These are phyloP conservation scores for Cyclura pinguis DNA, from an alignment of 2,797 vertebrate genomes.

Conservation along the genomic window DNA sequence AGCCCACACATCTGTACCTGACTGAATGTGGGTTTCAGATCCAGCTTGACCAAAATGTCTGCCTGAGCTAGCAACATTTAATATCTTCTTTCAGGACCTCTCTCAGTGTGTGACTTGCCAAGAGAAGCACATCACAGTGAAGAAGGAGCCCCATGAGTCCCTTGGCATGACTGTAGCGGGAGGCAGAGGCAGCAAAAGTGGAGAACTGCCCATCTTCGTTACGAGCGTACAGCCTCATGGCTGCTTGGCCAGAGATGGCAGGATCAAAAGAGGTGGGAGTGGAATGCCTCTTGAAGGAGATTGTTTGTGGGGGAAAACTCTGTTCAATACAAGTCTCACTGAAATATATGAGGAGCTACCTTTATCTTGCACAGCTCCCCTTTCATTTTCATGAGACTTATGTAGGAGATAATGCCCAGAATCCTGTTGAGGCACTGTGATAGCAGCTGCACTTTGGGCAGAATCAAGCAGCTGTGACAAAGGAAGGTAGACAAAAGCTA, in stretches of 20 bases:
- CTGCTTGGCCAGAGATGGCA: slow-evolving; percentile 94
- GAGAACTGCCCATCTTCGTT: slow-evolving; percentile 97
- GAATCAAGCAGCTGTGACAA: no score
- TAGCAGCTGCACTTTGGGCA: no score
- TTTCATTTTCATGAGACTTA: background rate
- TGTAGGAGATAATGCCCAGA: background rate
- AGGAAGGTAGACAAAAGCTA: no score
- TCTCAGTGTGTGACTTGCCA: slow-evolving; percentile 96
- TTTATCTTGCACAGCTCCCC: slow-evolving; percentile 5
- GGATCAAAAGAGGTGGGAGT: slow-evolving; percentile 93
- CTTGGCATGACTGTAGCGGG: slow-evolving; percentile 99
- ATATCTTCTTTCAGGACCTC: slow-evolving; percentile 85
- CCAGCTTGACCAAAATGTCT: background rate
- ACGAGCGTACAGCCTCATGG: slow-evolving; percentile 97
- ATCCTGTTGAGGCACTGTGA: no score
- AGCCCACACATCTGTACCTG: background rate
- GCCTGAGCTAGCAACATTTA: background rate
- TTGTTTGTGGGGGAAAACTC: background rate
- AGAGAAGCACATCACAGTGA: slow-evolving; percentile 97
- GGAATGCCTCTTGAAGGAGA: background rate
- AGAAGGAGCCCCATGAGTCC: slow-evolving; percentile 96
- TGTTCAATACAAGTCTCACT: fast-evolving
- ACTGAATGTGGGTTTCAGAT: background rate
- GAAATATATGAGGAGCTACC: background rate
- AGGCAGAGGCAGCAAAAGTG: slow-evolving; percentile 96